A percentile compares a stretch with the other conserved stretches of the same genome.
These are phyloP conservation scores for Ophthalmolycus amberensis DNA, from an alignment of 2,113 vertebrate species.

Conservation along the genomic window DNA sequence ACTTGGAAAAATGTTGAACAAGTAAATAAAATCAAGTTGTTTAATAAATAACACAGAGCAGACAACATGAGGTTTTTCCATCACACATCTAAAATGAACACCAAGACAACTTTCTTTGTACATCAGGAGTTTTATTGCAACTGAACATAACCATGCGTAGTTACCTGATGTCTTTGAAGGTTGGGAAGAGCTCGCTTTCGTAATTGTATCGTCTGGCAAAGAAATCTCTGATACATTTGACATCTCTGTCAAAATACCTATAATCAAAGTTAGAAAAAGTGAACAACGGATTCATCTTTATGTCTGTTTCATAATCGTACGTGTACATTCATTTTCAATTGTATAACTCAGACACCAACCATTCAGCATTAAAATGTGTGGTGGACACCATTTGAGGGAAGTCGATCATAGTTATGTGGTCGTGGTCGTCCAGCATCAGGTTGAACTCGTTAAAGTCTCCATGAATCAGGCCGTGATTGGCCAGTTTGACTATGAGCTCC, in stretches of 20 bases:
- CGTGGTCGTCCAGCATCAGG: conserved; percentile 92
- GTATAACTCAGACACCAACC: conserved; percentile 79
- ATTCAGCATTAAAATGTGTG: conserved; percentile 94
- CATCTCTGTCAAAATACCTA: conserved; percentile 98
- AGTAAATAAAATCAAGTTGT: background rate
- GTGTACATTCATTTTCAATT: background rate
- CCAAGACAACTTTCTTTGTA: background rate
- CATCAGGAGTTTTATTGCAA: background rate
- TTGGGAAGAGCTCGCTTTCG: conserved; percentile 94
- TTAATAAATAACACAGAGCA: background rate
- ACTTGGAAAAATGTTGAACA: background rate
- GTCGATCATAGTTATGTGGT: conserved; percentile 95
- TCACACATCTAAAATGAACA: background rate
- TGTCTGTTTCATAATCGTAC: background rate
- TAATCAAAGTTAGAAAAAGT: background rate
- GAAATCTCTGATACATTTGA: conserved; percentile 94
- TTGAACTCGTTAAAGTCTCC: conserved; percentile 99
- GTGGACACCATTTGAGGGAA: conserved; percentile 99
- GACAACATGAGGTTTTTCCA: background rate
- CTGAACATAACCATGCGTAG: conserved; percentile 25
- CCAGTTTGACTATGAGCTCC: conserved; percentile 96
- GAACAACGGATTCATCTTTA: background rate
- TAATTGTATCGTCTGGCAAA: conserved; percentile 91
- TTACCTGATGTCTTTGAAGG: conserved; percentile 92
- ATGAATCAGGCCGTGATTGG: conserved; percentile 95